phyloP scores from a whole-genome alignment of 1,140 invertebrate genomes.

The Bicyclus anynana region DNA sequence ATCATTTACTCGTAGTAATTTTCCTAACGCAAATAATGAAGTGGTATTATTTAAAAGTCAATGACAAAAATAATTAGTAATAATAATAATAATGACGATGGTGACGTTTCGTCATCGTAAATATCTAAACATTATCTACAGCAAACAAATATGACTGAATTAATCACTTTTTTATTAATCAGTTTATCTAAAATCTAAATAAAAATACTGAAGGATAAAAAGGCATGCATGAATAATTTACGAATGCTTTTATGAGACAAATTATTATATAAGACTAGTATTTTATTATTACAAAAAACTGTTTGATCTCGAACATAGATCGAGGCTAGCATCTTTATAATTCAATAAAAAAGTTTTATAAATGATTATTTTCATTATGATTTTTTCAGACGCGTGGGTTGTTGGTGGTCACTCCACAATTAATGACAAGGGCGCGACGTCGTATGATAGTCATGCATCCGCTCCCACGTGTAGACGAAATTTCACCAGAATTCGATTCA shows the following conservation, averaged over 20 bases:
- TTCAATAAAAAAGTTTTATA: too few relatives aligned
- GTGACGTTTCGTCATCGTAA: not conserved
- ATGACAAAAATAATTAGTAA: not conserved
- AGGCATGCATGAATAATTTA: too few relatives aligned
- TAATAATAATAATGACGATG: too few relatives aligned
- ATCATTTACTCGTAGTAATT: too few relatives aligned
- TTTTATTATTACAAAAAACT: too few relatives aligned
- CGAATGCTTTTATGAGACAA: too few relatives aligned
- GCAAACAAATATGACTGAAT: not conserved
- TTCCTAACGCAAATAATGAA: too few relatives aligned
- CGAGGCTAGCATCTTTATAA: too few relatives aligned
- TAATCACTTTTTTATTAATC: not conserved
- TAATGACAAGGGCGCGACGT: slow-evolving; percentile 96
- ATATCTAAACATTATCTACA: slow-evolving; percentile 3
- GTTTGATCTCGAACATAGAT: too few relatives aligned
- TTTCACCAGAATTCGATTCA: slow-evolving; percentile 94
- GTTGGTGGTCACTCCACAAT: slow-evolving; percentile 93
- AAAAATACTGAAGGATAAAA: not conserved
- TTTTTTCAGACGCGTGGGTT: slow-evolving; percentile 87
- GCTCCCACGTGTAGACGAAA: slow-evolving; percentile 95
- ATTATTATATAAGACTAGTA: too few relatives aligned
- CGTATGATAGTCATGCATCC: slow-evolving; percentile 99
- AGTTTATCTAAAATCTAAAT: not conserved
- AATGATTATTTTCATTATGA: not conserved
- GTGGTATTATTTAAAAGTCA: not conserved